A percentile compares a stretch with the other conserved stretches of the same genome.
Evolutionary conservation across 2,888 invertebrate genomes (phyloP).

Genomic region (Omphaloscelis lunosa): DNA sequence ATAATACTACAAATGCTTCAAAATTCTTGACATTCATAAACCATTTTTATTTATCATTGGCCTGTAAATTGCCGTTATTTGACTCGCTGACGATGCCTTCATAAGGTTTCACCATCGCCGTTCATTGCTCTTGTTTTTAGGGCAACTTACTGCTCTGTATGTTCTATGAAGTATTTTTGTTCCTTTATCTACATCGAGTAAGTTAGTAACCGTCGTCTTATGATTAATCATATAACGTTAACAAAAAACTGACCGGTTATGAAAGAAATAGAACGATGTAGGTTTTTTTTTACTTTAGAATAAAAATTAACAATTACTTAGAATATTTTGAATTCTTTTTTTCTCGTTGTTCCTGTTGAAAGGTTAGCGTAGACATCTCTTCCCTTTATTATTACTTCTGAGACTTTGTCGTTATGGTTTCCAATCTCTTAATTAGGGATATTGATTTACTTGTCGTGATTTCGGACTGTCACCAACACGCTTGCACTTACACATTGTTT

Average conservation of each 20-base stretch:
- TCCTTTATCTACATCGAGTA: not conserved
- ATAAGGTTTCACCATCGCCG: conserved; percentile 74
- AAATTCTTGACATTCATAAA: conserved; percentile 55
- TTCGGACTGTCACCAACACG: not conserved
- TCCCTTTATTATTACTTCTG: not conserved
- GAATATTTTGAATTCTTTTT: no score
- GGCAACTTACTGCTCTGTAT: conserved; percentile 65
- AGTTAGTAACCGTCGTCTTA: not conserved
- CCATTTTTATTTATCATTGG: conserved; percentile 54
- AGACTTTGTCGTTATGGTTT: not conserved
- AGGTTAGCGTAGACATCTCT: not conserved
- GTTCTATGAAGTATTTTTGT: conserved; percentile 9
- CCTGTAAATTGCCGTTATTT: conserved; percentile 68
- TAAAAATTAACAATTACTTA: not conserved
- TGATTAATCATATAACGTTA: conserved; percentile 1
- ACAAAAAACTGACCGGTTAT: not conserved
- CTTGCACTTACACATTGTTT: not conserved
- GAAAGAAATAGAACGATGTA: not conserved
- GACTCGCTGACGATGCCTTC: conserved; percentile 69
- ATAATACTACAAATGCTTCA: conserved; percentile 10
- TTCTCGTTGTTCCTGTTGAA: not conserved
- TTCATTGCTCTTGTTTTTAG: conserved; percentile 71
- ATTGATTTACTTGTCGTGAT: conserved; percentile 27
- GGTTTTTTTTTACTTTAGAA: not conserved
- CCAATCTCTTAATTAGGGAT: conserved; percentile 15